Evolutionary conservation across 2,888 invertebrate species (phyloP).

Genomic region (Pheosia tremula): DNA sequence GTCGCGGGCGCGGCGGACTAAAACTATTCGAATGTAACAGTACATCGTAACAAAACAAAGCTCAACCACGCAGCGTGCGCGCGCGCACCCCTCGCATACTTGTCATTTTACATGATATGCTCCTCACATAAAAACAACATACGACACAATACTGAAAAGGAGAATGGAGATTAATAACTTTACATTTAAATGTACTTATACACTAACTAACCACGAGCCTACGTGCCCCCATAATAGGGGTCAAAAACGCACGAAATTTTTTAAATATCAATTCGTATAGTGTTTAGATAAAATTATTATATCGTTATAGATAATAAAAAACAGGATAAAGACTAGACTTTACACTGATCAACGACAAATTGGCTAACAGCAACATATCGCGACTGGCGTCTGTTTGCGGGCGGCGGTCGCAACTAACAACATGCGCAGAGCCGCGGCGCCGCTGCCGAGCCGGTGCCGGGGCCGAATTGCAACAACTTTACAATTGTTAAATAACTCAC

Average conservation of each 20-base stretch:
- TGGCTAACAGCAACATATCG: slow-evolving; percentile 77
- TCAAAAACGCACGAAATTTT: slow-evolving; percentile 70
- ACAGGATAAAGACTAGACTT: slow-evolving; percentile 85
- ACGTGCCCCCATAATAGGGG: slow-evolving; percentile 62
- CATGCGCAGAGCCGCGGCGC: neutral
- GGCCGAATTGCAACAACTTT: neutral
- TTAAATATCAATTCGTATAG: slow-evolving; percentile 81
- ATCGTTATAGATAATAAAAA: slow-evolving; percentile 79
- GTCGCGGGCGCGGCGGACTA: slow-evolving; percentile 60
- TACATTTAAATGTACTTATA: slow-evolving; percentile 81
- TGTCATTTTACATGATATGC: slow-evolving; percentile 58
- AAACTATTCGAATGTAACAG: slow-evolving; percentile 84
- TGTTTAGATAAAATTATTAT: slow-evolving; percentile 69
- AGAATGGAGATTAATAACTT: slow-evolving; percentile 81
- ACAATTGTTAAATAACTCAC: neutral
- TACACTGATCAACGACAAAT: slow-evolving; percentile 83
- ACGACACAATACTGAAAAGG: slow-evolving; percentile 82
- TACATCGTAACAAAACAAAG: slow-evolving; percentile 74
- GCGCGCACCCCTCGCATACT: slow-evolving; percentile 38
- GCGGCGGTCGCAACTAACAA: slow-evolving; percentile 30
- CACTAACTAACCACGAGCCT: slow-evolving; percentile 81
- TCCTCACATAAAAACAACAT: slow-evolving; percentile 67
- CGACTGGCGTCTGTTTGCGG: slow-evolving; percentile 56
- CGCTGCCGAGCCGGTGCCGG: neutral
- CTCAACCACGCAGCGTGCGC: slow-evolving; percentile 42